Base-by-base conservation (phyloP, 1,140 invertebrate genomes). In the Cotesia typhae region DNA sequence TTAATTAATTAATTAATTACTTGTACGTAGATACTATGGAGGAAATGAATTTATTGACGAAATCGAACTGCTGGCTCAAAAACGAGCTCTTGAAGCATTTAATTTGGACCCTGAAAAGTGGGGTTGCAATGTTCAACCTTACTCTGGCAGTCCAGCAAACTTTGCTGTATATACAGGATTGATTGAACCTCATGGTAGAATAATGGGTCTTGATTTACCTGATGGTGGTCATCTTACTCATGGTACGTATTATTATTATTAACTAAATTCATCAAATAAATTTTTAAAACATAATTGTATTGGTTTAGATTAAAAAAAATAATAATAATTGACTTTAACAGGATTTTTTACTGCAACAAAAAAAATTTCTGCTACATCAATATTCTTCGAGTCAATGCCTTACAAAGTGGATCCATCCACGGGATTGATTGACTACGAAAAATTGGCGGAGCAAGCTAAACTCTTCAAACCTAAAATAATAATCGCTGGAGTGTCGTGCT, bases 301-400 rank as follows among this genome's bases (percentile, higher is more conserved):
- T 35, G 10, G 28, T 55, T 55, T 0, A 17, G 17, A 17, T 17
- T 17, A 17, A 17, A 17, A 17, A 17, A 10, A 65, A n/a, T n/a
- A 71, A 20, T 3, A 20, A 9, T 28, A 9, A 12, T 51, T 52
- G 37, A 57, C 28, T 20, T 66, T 69, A 74, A n/a, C 61, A 87
- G 85, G 92, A 47, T 99, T 98, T 84, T 95, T 95, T 81, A 98
- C 96, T 2, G 86, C 91, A 3, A 92, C 88, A 2, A 98, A 97
- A 82, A 97, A 96, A 86, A 96, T 99, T 36, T 99, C 97, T 0
- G 97, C 97, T 2, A 98, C 97, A 0, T 98, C 97, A 0, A 93
- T 99, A 53, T 99, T 97, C 88, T 99, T 99, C 84, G 97, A 99
- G 88, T 98, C 96, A 10, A 96, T 99, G 93, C 97, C 97, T 4